Percentiles rank a stretch among this genome's conserved stretches.
Evolutionary conservation across 1,140 invertebrate genomes (phyloP).

Genomic region (Helicoverpa zea): DNA sequence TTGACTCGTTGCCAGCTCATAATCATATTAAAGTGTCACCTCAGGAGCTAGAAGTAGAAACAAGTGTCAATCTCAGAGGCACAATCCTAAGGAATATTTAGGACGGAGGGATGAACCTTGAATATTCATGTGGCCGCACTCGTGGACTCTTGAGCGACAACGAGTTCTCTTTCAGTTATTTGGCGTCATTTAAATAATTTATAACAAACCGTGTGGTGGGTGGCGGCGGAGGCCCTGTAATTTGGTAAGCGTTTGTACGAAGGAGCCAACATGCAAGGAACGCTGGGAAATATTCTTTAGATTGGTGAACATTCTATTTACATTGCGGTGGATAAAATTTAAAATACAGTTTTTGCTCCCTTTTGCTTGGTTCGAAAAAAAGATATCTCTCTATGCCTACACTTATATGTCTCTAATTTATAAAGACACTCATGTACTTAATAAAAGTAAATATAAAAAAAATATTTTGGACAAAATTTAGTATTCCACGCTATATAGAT

Average conservation of each 20-base stretch:
- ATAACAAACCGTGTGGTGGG: slow-evolving; percentile 33
- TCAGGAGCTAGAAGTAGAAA: slow-evolving; percentile 39
- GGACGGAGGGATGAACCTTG: slow-evolving; percentile 57
- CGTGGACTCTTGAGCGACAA: slow-evolving; percentile 47
- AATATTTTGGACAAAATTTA: too few species aligned
- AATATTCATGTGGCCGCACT: slow-evolving; percentile 68
- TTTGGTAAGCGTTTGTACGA: slow-evolving; percentile 31
- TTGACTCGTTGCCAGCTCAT: slow-evolving; percentile 3
- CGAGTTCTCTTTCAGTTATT: slow-evolving; percentile 52
- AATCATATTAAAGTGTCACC: slow-evolving; percentile 46
- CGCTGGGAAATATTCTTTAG: slow-evolving; percentile 28
- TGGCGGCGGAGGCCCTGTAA: slow-evolving; percentile 5
- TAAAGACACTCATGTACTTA: too few species aligned
- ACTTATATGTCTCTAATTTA: too few species aligned
- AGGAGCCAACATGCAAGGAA: slow-evolving; percentile 18
- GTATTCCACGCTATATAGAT: too few species aligned
- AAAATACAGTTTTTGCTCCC: too few species aligned
- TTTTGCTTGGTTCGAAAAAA: too few species aligned
- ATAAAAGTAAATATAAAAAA: too few species aligned
- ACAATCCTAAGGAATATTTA: slow-evolving; percentile 56
- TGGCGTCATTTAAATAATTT: slow-evolving; percentile 54
- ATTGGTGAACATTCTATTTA: slow-evolving; percentile 11
- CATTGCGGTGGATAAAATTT: background rate
- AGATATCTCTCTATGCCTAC: too few species aligned
- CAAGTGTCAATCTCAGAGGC: slow-evolving; percentile 49